Base-by-base conservation (phyloP, 2,888 invertebrate genomes). In the Andrena trimmerana region DNA sequence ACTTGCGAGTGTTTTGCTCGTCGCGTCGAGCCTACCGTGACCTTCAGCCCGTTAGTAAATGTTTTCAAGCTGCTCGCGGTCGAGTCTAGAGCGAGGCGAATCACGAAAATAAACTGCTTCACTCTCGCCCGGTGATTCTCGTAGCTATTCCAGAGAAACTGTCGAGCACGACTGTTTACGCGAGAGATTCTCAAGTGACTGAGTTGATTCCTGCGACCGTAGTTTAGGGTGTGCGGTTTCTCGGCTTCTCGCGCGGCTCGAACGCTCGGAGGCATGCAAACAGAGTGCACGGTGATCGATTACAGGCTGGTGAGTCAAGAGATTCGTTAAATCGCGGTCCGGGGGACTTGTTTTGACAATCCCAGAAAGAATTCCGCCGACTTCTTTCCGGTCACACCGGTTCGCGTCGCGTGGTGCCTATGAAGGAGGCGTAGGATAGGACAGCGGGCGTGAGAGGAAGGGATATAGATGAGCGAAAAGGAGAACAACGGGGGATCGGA, bases 351-450 rank as follows among this genome's bases (percentile, higher is more conserved):
- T 86, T 87, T 86, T 75, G 82, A 85, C 86, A 82, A 68, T 82
- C 81, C n/a, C 63, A 73, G 77, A 78, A 79, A 82, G 81, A 83
- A 87, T 85, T 83, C 85, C 63, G 80, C 69, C 74, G 80, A 2
- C 78, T 78, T 81, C 71, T 79, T 83, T 85, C 87, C 78, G 82
- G 87, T 88, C 78, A 76, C 88, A 87, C 88, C 88, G 87, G 88
- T 88, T 88, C 84, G 74, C 73, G 50, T 79, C 70, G 73, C 67
- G 62, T 57, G 33, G 16, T 29, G 78, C 67, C 84, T 70, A 79
- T 63, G 77, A 82, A 80, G 66, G 78, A 85, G 81, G 86, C 66
- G 77, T 57, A 73, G 81, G 66, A 75, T 27, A 80, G 77, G 68
- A 80, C 72, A 78, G 71, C 57, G 59, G 63, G 70, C 33, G 72